phyloP scores from a whole-genome alignment of 2,888 invertebrate genomes.

The Athetis lepigone region DNA sequence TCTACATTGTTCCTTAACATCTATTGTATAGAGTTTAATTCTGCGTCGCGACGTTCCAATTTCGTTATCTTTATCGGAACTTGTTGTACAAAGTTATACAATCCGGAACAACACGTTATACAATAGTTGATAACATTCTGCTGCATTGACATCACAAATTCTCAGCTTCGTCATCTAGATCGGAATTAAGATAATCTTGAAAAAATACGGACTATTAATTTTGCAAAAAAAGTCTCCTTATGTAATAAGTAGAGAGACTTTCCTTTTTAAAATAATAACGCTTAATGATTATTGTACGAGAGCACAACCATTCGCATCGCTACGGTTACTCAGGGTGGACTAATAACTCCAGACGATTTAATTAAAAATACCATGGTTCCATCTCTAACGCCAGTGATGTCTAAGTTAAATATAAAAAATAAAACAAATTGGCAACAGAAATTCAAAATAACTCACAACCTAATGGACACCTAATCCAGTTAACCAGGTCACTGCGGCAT shows the following conservation, averaged over 20 bases:
- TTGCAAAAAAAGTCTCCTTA: neutral
- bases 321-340: too few species aligned
- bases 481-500: too few species aligned
- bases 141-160: conserved; percentile 36
- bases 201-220: conserved; percentile 12
- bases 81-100: conserved; percentile 50
- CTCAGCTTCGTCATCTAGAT: conserved; percentile 35
- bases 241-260: neutral
- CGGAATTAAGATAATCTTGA: conserved; percentile 16
- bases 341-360: too few species aligned
- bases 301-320: too few species aligned
- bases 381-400: too few species aligned
- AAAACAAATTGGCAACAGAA: too few species aligned
- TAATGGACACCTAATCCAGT: too few species aligned
- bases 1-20: conserved; percentile 44
- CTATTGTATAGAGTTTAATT: conserved; percentile 42
- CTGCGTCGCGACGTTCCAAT: conserved; percentile 32
- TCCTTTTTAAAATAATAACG: neutral
- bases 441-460: too few species aligned
- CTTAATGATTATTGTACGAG: neutral
- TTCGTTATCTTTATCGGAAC: conserved; percentile 50
- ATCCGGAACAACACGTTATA: conserved; percentile 46
- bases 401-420: too few species aligned
- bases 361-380: too few species aligned
- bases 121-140: conserved; percentile 34